A percentile compares a stretch with the other conserved stretches of the same genome.
Conservation (phyloP, 2,888 invertebrate species). For the Lathronympha strigana region DNA sequence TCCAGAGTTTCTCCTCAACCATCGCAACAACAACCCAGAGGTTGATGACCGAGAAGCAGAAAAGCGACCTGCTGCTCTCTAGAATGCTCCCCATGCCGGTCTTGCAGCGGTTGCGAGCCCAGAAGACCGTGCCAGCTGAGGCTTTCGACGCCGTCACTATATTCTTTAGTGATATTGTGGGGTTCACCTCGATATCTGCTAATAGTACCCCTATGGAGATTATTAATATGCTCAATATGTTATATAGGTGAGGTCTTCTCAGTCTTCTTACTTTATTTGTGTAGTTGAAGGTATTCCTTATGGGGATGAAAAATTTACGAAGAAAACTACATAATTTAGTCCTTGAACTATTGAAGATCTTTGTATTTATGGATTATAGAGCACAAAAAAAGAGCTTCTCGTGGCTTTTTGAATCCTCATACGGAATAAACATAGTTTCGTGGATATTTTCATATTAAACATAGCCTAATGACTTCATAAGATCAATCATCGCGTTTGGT, state of each 20-base stretch:
- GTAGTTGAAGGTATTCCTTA: no score
- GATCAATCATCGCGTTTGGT: no score
- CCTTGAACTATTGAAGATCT: no score
- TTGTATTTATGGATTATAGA: no score
- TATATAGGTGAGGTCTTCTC: slow-evolving; percentile 84
- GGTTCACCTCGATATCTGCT: slow-evolving; percentile 87
- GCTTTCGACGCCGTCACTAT: slow-evolving; percentile 87
- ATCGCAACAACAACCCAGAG: slow-evolving; percentile 79
- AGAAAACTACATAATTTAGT: no score
- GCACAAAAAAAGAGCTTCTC: no score
- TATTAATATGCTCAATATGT: slow-evolving; percentile 87
- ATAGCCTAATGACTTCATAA: no score
- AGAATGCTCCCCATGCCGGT: slow-evolving; percentile 85
- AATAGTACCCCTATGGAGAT: slow-evolving; percentile 87
- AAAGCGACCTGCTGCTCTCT: slow-evolving; percentile 83
- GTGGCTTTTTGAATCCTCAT: no score
- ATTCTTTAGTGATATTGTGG: slow-evolving; percentile 89
- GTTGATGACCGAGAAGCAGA: slow-evolving; percentile 81
- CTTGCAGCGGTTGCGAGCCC: slow-evolving; percentile 78
- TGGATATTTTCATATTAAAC: no score
- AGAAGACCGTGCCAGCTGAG: slow-evolving; percentile 85
- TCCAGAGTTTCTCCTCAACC: slow-evolving; percentile 76
- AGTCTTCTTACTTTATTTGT: no score
- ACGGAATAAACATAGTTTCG: no score
- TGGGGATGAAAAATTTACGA: no score